Conservation (phyloP, 2,888 invertebrate species). For the Agonum fuliginosum region DNA sequence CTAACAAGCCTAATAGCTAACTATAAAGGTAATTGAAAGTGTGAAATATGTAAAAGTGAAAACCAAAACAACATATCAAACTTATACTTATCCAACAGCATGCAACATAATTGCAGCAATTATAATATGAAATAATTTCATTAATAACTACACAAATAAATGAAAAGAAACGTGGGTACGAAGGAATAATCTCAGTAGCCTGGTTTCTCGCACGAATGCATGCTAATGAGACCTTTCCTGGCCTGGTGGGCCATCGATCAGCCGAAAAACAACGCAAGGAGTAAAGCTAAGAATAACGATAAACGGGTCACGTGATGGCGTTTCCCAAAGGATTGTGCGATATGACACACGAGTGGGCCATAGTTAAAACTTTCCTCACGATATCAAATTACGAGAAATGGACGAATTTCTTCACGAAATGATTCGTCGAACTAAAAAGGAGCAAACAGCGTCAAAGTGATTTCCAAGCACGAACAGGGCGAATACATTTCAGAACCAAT, state of each 20-base stretch:
- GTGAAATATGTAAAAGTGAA: neutral
- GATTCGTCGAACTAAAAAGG: neutral
- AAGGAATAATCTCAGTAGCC: slow-evolving; percentile 1
- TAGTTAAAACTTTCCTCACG: slow-evolving; percentile 23
- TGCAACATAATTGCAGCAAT: slow-evolving; percentile 18
- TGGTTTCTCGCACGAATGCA: slow-evolving; percentile 4
- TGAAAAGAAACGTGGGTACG: slow-evolving; percentile 19
- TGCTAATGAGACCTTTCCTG: slow-evolving; percentile 42
- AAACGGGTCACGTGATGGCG: slow-evolving; percentile 30
- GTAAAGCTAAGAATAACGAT: slow-evolving; percentile 6
- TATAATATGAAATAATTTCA: slow-evolving; percentile 10
- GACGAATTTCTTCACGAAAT: neutral
- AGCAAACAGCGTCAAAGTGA: neutral
- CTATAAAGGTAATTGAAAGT: slow-evolving; percentile 19
- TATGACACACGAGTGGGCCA: slow-evolving; percentile 8
- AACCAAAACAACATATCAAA: slow-evolving; percentile 3
- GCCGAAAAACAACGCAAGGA: neutral
- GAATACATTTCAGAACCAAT: slow-evolving; percentile 7
- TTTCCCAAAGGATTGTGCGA: slow-evolving; percentile 11
- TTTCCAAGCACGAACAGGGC: neutral
- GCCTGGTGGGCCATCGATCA: slow-evolving; percentile 34
- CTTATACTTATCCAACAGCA: neutral
- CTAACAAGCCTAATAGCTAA: slow-evolving; percentile 11
- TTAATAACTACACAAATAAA: slow-evolving; percentile 27
- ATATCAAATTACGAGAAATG: slow-evolving; percentile 15